Percentiles rank a stretch among this genome's conserved stretches.
Evolutionary conservation across 2,888 invertebrate genomes (phyloP).

Genomic region (Zygothrica quintamaculata): DNA sequence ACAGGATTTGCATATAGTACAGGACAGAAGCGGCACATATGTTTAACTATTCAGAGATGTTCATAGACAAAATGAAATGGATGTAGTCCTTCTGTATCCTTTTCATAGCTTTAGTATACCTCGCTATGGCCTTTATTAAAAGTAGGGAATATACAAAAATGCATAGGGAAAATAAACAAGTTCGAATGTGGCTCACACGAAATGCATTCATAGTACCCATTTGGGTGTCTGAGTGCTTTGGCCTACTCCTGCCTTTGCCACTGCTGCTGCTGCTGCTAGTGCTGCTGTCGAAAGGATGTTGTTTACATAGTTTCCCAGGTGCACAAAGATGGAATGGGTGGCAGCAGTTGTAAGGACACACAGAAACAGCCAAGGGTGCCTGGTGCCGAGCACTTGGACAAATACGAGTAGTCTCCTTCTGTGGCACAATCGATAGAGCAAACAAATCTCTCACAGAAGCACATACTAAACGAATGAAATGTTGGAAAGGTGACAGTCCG

Average conservation of each 20-base stretch:
- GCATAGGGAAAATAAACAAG: conserved; percentile 14
- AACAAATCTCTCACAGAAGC: conserved; percentile 51
- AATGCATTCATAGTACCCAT: conserved; percentile 23
- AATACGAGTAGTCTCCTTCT: conserved; percentile 30
- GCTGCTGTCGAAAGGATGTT: conserved; percentile 42
- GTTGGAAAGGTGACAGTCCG: neutral
- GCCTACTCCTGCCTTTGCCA: conserved; percentile 38
- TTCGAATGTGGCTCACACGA: conserved; percentile 11
- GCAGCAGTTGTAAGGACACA: neutral
- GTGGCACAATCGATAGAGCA: conserved; percentile 67
- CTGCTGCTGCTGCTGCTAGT: too few species aligned
- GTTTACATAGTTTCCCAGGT: conserved; percentile 52
- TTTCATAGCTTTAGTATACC: too few species aligned
- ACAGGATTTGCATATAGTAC: too few species aligned
- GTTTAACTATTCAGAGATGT: too few species aligned
- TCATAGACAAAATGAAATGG: too few species aligned
- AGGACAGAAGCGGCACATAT: too few species aligned
- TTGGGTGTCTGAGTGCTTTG: conserved; percentile 46
- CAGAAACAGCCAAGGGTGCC: conserved; percentile 26
- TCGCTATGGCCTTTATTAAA: too few species aligned
- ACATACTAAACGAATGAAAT: conserved; percentile 7
- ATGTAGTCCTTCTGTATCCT: too few species aligned
- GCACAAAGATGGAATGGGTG: conserved; percentile 25
- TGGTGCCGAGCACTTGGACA: conserved; percentile 34
- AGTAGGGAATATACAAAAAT: neutral